These are phyloP conservation scores for Chrysolina haemoptera DNA, from an alignment of 2,888 invertebrate species.

Conservation along the genomic window DNA sequence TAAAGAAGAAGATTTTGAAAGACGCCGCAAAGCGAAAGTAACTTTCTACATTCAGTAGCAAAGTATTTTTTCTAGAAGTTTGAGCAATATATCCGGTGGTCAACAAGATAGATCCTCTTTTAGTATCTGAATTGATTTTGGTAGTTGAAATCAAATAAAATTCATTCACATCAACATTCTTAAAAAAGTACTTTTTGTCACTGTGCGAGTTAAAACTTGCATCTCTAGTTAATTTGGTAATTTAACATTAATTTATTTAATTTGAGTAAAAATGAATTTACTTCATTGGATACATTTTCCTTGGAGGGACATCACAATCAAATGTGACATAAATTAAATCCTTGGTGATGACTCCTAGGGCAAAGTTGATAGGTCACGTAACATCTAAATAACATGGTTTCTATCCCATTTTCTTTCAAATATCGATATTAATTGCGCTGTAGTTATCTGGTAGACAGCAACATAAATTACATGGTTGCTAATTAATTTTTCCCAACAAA, in stretches of 20 bases:
- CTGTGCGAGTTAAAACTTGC: not conserved
- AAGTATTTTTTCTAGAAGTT: constrained; percentile 22
- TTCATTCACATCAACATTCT: not conserved
- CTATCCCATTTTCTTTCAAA: too few relatives aligned
- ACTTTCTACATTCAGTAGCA: constrained; percentile 47
- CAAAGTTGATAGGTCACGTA: too few relatives aligned
- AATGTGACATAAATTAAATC: not conserved
- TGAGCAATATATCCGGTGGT: constrained; percentile 29
- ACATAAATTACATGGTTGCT: too few relatives aligned
- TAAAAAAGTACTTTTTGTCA: not conserved
- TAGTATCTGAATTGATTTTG: not conserved
- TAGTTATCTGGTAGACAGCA: too few relatives aligned
- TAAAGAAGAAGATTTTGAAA: constrained; percentile 89
- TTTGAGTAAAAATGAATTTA: not conserved
- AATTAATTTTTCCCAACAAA: too few relatives aligned
- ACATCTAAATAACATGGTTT: too few relatives aligned
- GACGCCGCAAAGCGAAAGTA: constrained; percentile 74
- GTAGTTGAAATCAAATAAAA: constrained; percentile 5
- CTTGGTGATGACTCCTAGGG: too few relatives aligned
- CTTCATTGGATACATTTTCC: not conserved
- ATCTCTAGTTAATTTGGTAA: not conserved
- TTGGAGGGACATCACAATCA: not conserved
- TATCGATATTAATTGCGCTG: too few relatives aligned
- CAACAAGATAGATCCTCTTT: not conserved
- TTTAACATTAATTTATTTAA: constrained; percentile 6